Evolutionary conservation across 2,797 vertebrate species (phyloP), one percentile per base, ranked within the genome.

Genomic region (Poeciliopsis presidionis): DNA sequence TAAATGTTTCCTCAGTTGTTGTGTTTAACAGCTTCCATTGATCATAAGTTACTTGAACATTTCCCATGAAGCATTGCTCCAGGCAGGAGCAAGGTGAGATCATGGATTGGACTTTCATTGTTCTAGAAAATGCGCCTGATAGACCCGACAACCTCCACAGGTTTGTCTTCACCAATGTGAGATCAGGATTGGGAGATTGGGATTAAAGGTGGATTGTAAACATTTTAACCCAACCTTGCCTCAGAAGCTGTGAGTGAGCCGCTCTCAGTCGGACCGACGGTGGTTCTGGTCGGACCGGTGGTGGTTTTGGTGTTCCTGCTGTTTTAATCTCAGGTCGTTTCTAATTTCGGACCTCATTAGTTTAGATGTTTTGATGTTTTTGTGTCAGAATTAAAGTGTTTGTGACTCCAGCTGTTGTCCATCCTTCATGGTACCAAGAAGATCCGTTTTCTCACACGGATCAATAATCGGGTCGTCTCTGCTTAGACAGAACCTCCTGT

Each of bases 381-480:
- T 71, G 14, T 76, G 55, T 78, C 14, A 75, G 80, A 72, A 90
- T 88, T 90, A 89, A 91, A 88, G 77, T 79, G 75, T 75, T 69
- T 70, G 76, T 72, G 75, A 80, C 63, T 0, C 81, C 81, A 41
- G 75, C 78, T 74, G 3, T 7, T 63, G 20, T 41, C 33, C 33
- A 81, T 88, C 0, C 77, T 91, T 91, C 63, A 78, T 90, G 77
- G 75, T 89, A 82, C 83, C 72, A 0, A 2, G 20, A 2, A 28
- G 28, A 75, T 83, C 81, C 22, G 39, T 53, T 77, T 25, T 11
- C 1, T 0, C 59, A 67, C 45, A 28, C 45, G 7, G 83, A 81
- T 87, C 4, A 85, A 78, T 83, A 74, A 72, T 74, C 46, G 57
- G 46, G 45, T 78, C 7, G 3, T 28, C 30, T 77, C n/a, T 25